A percentile compares a stretch with the other conserved stretches of the same genome.
Evolutionary conservation across 1,140 invertebrate genomes (phyloP).

Genomic region (Magallana gigas): DNA sequence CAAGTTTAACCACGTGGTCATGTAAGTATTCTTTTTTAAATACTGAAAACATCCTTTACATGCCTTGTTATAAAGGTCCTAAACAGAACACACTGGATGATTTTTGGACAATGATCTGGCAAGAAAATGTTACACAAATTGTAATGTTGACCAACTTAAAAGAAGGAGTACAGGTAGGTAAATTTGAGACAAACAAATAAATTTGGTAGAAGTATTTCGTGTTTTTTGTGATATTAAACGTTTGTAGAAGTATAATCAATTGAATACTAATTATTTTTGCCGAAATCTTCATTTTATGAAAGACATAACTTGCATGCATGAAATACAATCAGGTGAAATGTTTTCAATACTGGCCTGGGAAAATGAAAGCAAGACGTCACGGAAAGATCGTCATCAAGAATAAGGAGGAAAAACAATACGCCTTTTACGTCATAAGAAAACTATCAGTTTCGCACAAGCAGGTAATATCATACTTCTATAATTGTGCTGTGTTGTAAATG

Average conservation of each 20-base stretch:
- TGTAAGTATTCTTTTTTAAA: not conserved
- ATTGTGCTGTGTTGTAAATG: not conserved
- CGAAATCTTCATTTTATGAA: not conserved
- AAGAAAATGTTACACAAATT: not conserved
- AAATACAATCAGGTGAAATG: not conserved
- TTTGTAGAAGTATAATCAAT: not conserved
- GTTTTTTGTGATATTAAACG: not conserved
- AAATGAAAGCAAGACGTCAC: not conserved
- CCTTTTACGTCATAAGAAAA: not conserved
- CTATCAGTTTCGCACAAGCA: not conserved
- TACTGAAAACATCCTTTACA: not conserved
- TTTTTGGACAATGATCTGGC: constrained; percentile 13
- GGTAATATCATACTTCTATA: not conserved
- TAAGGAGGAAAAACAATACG: not conserved
- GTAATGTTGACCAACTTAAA: not conserved
- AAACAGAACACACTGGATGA: not conserved
- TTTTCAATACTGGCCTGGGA: not conserved
- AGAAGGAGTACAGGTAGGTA: not conserved
- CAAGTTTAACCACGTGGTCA: not conserved
- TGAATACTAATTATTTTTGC: not conserved
- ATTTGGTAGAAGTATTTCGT: not conserved
- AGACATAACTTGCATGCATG: not conserved
- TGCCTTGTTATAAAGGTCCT: not conserved
- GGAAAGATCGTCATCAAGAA: not conserved
- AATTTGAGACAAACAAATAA: not conserved